Conservation (phyloP, 2,113 vertebrate species). For the Otolemur garnettii region DNA sequence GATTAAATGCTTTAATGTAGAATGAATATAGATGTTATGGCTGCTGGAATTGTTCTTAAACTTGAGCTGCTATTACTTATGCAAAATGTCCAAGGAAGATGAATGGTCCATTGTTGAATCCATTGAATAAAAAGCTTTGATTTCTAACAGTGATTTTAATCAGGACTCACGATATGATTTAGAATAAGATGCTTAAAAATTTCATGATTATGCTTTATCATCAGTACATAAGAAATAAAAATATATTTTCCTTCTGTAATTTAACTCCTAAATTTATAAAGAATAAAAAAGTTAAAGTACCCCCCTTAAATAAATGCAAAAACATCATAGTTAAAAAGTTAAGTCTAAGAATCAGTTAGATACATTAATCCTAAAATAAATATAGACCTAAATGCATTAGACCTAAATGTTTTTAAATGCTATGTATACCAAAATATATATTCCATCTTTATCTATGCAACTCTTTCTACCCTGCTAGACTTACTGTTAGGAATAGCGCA, state of each 20-base stretch:
- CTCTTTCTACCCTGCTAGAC: not conserved
- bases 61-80: conserved; percentile 76
- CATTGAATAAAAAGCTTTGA: conserved; percentile 78
- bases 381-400: not conserved
- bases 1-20: conserved; percentile 78
- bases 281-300: not conserved
- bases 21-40: conserved; percentile 76
- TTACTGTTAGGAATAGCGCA: not conserved
- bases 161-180: conserved; percentile 65
- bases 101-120: conserved; percentile 74
- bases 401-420: not conserved
- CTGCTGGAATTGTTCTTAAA: conserved; percentile 72
- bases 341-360: not conserved
- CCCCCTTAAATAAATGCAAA: not conserved
- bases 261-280: conserved; percentile 66
- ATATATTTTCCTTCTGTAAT: conserved; percentile 33
- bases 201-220: conserved; percentile 51
- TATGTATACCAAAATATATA: not conserved
- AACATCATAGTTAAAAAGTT: not conserved
- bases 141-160: conserved; percentile 78
- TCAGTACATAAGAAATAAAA: conserved; percentile 42
- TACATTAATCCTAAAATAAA: not conserved
- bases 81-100: conserved; percentile 75
- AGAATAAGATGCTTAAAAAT: conserved; percentile 69
- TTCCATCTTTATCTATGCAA: not conserved